These are phyloP conservation scores for Centropus unirufus DNA, from an alignment of 2,113 vertebrate species.

Conservation along the genomic window DNA sequence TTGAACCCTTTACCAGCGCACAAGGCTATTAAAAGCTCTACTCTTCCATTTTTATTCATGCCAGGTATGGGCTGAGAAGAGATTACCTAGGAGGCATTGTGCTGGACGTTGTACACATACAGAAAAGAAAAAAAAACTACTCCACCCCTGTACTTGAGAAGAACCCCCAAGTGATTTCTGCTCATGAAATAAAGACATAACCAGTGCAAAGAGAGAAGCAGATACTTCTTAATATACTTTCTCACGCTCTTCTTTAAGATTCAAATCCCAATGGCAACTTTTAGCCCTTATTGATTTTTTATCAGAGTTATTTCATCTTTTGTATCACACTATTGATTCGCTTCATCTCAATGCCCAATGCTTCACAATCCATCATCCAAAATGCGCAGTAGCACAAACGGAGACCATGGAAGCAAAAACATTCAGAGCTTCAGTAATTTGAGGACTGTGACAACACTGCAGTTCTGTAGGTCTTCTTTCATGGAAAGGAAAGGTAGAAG, in stretches of 20 bases:
- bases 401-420: slow-evolving; percentile 25
- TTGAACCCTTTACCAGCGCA: background rate
- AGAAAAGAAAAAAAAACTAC: background rate
- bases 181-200: slow-evolving; percentile 2
- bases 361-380: slow-evolving; percentile 37
- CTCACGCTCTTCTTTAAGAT: slow-evolving; percentile 26
- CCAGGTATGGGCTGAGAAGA: background rate
- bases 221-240: slow-evolving; percentile 21
- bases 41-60: background rate
- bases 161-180: background rate
- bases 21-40: background rate
- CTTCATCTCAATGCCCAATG: background rate
- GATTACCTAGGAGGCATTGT: background rate
- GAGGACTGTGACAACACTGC: background rate
- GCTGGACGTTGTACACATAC: background rate
- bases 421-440: background rate
- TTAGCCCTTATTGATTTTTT: slow-evolving; percentile 49
- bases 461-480: background rate
- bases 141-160: background rate
- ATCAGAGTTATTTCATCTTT: slow-evolving; percentile 51
- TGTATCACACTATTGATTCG: slow-evolving; percentile 34
- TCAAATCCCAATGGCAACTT: slow-evolving; percentile 53
- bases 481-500: background rate
- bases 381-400: slow-evolving; percentile 20
- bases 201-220: background rate